A percentile compares a stretch with the other conserved stretches of the same genome.
Conservation (phyloP, 2,113 vertebrate genomes). For the Leptocoma aspasia region DNA sequence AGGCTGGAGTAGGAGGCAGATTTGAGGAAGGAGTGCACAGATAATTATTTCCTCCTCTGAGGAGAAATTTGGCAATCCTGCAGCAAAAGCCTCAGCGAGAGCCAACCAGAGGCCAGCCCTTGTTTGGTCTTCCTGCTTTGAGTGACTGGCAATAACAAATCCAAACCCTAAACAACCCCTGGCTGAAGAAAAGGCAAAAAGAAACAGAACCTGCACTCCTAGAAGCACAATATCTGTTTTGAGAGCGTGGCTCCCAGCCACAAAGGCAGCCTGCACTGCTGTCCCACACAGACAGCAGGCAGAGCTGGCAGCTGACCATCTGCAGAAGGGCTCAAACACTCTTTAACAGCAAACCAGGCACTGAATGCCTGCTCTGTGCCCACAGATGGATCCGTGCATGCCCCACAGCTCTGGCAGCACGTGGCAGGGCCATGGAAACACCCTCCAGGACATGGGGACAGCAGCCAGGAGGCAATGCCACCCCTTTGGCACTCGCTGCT, state of each 20-base stretch:
- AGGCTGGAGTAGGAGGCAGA: not conserved
- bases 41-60: not conserved
- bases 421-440: not conserved
- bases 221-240: not conserved
- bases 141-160: not conserved
- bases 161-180: not conserved
- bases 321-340: not conserved
- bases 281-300: not conserved
- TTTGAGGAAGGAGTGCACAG: not conserved
- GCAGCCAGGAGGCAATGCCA: not conserved
- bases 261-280: not conserved
- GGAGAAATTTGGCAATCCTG: not conserved
- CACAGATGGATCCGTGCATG: fast-evolving
- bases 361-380: not conserved
- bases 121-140: not conserved
- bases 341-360: not conserved
- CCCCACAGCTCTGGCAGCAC: not conserved
- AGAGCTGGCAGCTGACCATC: not conserved
- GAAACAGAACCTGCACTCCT: not conserved
- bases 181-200: not conserved
- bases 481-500: not conserved
- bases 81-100: not conserved
- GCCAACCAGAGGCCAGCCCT: not conserved
- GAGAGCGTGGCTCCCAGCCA: fast-evolving
- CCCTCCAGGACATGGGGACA: fast-evolving